phyloP scores from a whole-genome alignment of 2,888 invertebrate species.

The Trisateles emortualis region DNA sequence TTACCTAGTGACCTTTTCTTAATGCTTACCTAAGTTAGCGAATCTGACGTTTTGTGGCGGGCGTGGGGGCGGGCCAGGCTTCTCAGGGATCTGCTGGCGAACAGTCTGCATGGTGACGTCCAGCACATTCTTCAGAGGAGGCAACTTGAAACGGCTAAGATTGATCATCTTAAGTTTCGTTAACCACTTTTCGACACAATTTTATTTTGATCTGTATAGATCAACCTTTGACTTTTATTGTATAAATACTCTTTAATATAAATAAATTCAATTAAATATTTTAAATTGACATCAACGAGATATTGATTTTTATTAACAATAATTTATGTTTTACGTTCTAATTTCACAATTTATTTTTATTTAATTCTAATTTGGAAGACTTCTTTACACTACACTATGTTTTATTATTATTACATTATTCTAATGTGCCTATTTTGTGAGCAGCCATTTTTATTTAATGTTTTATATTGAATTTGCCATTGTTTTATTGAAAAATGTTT shows the following conservation, averaged over 20 bases:
- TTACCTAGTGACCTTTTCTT: conserved; percentile 34
- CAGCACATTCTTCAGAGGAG: conserved; percentile 91
- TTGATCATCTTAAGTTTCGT: conserved; percentile 65
- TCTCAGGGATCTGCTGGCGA: conserved; percentile 92
- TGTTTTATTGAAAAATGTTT: conserved; percentile 18
- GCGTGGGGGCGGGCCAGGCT: conserved; percentile 80
- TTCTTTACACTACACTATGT: conserved; percentile 72
- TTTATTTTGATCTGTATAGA: conserved; percentile 9
- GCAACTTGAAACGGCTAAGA: conserved; percentile 88
- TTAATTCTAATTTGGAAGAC: conserved; percentile 77
- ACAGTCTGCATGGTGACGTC: conserved; percentile 95
- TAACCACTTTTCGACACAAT: conserved; percentile 2
- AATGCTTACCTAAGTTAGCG: conserved; percentile 79
- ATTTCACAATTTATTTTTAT: conserved; percentile 39
- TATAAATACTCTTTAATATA: conserved; percentile 21
- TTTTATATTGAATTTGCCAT: conserved; percentile 43
- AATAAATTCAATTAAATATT: conserved; percentile 24
- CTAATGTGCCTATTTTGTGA: conserved; percentile 50
- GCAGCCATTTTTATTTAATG: conserved; percentile 68
- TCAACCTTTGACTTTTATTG: conserved; percentile 16
- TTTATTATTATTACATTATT: conserved; percentile 62
- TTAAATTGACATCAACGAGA: conserved; percentile 53
- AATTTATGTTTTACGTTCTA: conserved; percentile 33
- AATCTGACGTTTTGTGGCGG: conserved; percentile 85
- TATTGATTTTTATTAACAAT: conserved; percentile 46